Percentiles rank a stretch among this genome's conserved stretches.
phyloP scores from a whole-genome alignment of 2,797 vertebrate species.

The Myripristis murdjan region DNA sequence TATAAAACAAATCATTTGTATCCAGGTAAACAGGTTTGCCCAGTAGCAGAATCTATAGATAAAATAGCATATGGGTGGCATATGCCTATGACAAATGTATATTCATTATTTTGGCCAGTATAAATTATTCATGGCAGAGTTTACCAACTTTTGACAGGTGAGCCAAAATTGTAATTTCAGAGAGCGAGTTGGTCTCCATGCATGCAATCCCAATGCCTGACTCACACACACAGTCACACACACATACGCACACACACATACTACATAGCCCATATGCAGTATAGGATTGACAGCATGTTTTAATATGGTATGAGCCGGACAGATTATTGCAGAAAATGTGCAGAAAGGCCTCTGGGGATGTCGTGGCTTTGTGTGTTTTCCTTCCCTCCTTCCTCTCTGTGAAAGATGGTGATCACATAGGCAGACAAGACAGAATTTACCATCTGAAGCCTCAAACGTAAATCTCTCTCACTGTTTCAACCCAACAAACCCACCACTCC shows the following conservation, averaged over 20 bases:
- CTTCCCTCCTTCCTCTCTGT: neutral
- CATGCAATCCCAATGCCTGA: neutral
- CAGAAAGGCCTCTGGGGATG: slow-evolving; percentile 26
- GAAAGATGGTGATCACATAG: slow-evolving; percentile 14
- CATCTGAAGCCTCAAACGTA: neutral
- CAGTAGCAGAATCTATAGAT: neutral
- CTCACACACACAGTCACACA: slow-evolving; percentile 10
- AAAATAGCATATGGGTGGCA: neutral
- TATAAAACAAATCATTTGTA: neutral
- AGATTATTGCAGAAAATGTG: slow-evolving; percentile 22
- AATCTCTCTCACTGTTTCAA: neutral
- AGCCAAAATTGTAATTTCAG: no score
- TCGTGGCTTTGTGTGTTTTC: slow-evolving; percentile 7
- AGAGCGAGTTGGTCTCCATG: no score
- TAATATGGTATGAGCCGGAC: slow-evolving; percentile 20
- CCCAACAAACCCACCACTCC: neutral
- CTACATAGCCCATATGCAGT: neutral
- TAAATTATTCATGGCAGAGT: no score
- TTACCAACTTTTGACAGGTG: no score
- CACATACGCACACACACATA: neutral
- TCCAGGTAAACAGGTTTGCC: no score
- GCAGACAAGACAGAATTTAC: slow-evolving; percentile 10
- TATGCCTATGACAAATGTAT: no score
- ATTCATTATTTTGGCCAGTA: no score
- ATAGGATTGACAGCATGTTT: slow-evolving; percentile 29